Evolutionary conservation across 2,888 invertebrate genomes (phyloP), one percentile per base, ranked within the genome.

Genomic region (Megastigmus dorsalis): DNA sequence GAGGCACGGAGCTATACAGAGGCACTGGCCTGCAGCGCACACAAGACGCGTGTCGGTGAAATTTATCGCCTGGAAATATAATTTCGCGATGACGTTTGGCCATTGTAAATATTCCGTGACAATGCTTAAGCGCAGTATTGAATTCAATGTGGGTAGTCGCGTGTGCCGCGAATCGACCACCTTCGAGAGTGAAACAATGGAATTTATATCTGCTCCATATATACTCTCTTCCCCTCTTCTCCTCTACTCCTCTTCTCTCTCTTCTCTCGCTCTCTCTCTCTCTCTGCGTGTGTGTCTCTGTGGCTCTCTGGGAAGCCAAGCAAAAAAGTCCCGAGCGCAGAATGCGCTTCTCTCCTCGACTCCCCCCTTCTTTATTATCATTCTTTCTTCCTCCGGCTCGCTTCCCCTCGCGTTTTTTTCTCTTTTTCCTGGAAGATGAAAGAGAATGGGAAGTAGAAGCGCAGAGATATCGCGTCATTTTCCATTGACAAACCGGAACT

Each of bases 401-500:
- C 18, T 18, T 18, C 59, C 43, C 23, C 13, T 23, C 55, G 6
- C 55, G 9, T 7, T 13, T 38, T 60, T 69, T 69, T 30, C 69
- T 60, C 30, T 60, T 52, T 69, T 52, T 57, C 57, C 26, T 30
- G 50, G 41, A 67, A 74, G 74, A 70, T 60, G 60, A 70, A 66
- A 70, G 54, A 33, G 60, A 67, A 67, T 33, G 52, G 71, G 55
- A 55, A 62, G 66, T 26, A 9, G 57, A 70, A 50, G 38, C 52
- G 63, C 60, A 60, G 43, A 52, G 75, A 77, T 75, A 69, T 75
- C 65, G 77, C 74, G 75, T 77, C 79, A 79, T 79, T 79, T 79
- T 76, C 77, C 78, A 78, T 79, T 79, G 79, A 77, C 81, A 77
- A 80, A 82, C 81, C 80, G 82, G 80, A 83, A 82, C 79, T 77